Base-by-base conservation (phyloP, 2,888 invertebrate species). In the Morinoia aosen region DNA sequence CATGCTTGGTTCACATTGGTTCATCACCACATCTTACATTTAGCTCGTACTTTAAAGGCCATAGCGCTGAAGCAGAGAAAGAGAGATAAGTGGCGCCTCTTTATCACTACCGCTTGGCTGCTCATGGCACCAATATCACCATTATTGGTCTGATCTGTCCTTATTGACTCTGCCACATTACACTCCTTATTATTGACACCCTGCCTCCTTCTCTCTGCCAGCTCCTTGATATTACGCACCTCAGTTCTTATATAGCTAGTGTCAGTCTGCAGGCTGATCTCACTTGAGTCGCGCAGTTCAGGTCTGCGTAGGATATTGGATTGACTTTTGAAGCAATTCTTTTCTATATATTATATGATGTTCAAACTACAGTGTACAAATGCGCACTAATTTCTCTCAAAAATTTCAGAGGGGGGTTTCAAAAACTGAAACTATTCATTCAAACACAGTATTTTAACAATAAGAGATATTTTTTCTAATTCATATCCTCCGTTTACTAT, bases 171-270 rank as follows among this genome's bases (percentile, higher is more conserved):
- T 33, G 93, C 40, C 93, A 93, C 93, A 93, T 93, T 93, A 93
- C 93, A 93, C 93, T 93, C n/a, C 93, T 93, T 93, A 93, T 93
- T 93, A 93, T 93, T 93, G 93, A 93, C 93, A 93, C 93, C 93
- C 93, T 57, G 48, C n/a, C 48, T 57, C 25, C 48, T 57, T 33
- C 48, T 14, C n/a, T 57, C 93, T n/a, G 14, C 93, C 57, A 16
- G 19, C n/a, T 93, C 56, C 48, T 93, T n/a, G 33, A 93, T 93
- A 93, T 93, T 48, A 57, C 57, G 93, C 5, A 7, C 11, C 93
- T 12, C n/a, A 57, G 8, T 90, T 33, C 76, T 33, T 33, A 48
- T 48, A 48, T 48, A 48, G 48, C 76, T 33, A 76, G 61, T 16
- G 16, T 8, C 33, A 33, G 76, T 76, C 33, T 16, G 76, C 76